A percentile compares a stretch with the other conserved stretches of the same genome.
Conservation (phyloP, 2,797 vertebrate species). For the Chiroxiphia lanceolata region DNA sequence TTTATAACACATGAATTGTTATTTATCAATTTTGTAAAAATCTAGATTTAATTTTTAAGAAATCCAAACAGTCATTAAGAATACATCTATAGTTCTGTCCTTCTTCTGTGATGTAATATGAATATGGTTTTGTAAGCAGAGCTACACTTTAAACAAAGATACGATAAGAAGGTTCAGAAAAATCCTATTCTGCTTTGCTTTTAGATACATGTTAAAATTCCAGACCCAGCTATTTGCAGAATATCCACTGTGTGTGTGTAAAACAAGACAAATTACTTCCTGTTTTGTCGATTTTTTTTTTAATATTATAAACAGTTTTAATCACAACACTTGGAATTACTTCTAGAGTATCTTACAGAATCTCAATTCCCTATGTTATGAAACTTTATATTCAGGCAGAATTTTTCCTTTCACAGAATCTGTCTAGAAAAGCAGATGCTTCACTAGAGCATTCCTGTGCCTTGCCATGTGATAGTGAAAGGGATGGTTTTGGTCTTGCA, state of each 20-base stretch:
- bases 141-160: not conserved
- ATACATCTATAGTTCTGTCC: not conserved
- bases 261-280: not conserved
- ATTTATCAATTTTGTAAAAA: not conserved
- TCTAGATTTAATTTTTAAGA: not conserved
- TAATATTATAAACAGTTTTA: not conserved
- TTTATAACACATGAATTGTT: not conserved
- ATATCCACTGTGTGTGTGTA: not conserved
- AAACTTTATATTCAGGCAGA: not conserved
- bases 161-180: not conserved
- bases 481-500: not conserved
- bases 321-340: not conserved
- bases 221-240: not conserved
- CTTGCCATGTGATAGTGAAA: not conserved
- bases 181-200: not conserved
- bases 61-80: not conserved
- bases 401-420: not conserved
- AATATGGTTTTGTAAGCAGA: not conserved
- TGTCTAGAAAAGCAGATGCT: not conserved
- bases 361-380: not conserved
- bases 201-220: not conserved
- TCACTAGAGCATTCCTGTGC: not conserved
- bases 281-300: not conserved
- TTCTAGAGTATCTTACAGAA: not conserved
- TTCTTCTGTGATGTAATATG: not conserved